These are phyloP conservation scores for Camponotus floridanus DNA, from an alignment of 1,140 invertebrate genomes.

Conservation along the genomic window DNA sequence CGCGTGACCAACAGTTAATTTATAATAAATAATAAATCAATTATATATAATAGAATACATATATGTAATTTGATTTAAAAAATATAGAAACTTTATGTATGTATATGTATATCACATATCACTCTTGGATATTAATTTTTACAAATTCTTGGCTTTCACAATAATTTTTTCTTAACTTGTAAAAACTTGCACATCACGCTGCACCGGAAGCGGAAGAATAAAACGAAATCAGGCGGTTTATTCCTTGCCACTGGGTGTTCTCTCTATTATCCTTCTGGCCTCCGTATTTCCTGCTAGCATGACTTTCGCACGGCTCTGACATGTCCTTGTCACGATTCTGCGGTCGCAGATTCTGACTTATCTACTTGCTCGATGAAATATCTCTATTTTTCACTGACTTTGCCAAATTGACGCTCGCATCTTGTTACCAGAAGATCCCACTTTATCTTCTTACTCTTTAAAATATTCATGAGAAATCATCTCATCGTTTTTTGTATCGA, in stretches of 20 bases:
- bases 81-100: neutral
- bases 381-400: slow-evolving; percentile 32
- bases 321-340: slow-evolving; percentile 82
- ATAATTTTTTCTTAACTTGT: neutral
- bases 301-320: slow-evolving; percentile 82
- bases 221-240: slow-evolving; percentile 33
- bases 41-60: neutral
- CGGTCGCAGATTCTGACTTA: slow-evolving; percentile 74
- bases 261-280: slow-evolving; percentile 56
- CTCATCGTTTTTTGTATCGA: slow-evolving; percentile 12
- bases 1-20: neutral
- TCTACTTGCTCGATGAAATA: slow-evolving; percentile 62
- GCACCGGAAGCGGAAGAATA: slow-evolving; percentile 21
- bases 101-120: no score
- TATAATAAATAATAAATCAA: neutral
- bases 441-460: slow-evolving; percentile 16
- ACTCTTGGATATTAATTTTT: neutral
- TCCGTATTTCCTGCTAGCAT: slow-evolving; percentile 65
- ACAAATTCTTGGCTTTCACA: neutral
- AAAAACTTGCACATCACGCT: slow-evolving; percentile 5
- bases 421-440: neutral
- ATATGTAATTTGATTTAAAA: neutral
- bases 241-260: slow-evolving; percentile 23
- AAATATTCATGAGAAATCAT: slow-evolving; percentile 27
- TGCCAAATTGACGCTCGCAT: slow-evolving; percentile 31